phyloP scores from a whole-genome alignment of 2,797 vertebrate genomes.

The Macropus fuliginosus region DNA sequence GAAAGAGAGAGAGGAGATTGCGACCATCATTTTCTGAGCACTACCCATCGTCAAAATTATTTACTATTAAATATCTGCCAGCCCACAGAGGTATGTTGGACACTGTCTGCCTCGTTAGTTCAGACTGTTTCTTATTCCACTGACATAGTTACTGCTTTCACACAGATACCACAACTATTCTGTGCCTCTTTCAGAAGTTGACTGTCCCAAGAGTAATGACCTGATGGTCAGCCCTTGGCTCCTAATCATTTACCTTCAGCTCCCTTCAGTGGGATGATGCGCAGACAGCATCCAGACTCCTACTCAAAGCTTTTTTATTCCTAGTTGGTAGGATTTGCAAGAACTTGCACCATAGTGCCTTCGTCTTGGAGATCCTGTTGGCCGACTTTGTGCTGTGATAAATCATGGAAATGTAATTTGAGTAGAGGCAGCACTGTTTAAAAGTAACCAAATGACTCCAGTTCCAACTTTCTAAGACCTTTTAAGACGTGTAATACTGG shows the following conservation, averaged over 20 bases:
- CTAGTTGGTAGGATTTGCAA: not conserved
- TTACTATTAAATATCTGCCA: constrained; percentile 34
- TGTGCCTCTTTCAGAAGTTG: not conserved
- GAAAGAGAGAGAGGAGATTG: not conserved
- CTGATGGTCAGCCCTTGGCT: not conserved
- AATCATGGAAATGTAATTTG: not conserved
- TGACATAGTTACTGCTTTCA: not conserved
- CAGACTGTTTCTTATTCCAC: not conserved
- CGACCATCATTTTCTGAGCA: constrained; percentile 27
- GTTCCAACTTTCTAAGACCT: constrained; percentile 38
- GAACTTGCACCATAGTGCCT: not conserved
- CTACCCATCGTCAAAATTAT: constrained; percentile 4
- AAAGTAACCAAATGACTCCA: constrained; percentile 44
- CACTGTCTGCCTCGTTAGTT: not conserved
- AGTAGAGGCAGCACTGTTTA: not conserved
- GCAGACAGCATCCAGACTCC: not conserved
- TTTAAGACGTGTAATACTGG: constrained; percentile 9
- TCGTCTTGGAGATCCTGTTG: not conserved
- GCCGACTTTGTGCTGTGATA: not conserved
- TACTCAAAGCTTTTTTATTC: not conserved
- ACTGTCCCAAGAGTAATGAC: not conserved
- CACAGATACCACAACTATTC: not conserved
- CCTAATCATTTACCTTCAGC: not conserved
- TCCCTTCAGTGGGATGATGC: not conserved
- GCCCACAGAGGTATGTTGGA: not conserved